Conservation (phyloP, 2,797 vertebrate genomes). For the Crotalus adamanteus region DNA sequence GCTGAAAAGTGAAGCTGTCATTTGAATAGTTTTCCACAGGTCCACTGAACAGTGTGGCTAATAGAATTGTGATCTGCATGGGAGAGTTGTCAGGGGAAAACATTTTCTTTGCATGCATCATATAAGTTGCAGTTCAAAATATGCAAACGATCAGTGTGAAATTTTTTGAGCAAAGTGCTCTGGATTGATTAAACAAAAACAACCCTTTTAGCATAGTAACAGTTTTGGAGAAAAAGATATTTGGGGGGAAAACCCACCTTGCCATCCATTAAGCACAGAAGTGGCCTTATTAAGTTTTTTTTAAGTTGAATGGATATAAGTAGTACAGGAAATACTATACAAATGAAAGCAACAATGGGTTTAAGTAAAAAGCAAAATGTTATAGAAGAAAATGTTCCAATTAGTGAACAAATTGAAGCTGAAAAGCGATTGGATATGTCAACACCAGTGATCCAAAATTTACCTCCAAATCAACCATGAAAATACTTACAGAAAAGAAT, state of each 20-base stretch:
- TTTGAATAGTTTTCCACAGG: neutral
- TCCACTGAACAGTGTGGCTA: neutral
- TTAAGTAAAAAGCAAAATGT: neutral
- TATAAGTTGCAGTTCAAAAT: neutral
- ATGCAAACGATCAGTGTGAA: neutral
- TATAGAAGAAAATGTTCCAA: neutral
- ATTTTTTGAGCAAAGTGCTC: neutral
- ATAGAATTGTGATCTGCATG: neutral
- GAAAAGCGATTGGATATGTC: neutral
- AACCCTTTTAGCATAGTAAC: neutral
- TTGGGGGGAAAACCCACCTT: neutral
- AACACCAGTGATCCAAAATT: neutral
- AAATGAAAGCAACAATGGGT: neutral
- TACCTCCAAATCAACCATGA: neutral
- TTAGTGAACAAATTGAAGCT: neutral
- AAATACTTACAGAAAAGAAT: neutral
- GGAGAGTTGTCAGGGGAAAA: neutral
- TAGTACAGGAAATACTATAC: neutral
- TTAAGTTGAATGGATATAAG: neutral
- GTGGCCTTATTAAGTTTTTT: neutral
- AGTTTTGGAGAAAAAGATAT: neutral
- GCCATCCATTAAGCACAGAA: neutral
- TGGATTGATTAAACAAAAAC: neutral
- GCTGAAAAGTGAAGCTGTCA: neutral
- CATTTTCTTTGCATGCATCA: neutral